Evolutionary conservation across 2,113 vertebrate genomes (phyloP).

Genomic region (Martes martes): DNA sequence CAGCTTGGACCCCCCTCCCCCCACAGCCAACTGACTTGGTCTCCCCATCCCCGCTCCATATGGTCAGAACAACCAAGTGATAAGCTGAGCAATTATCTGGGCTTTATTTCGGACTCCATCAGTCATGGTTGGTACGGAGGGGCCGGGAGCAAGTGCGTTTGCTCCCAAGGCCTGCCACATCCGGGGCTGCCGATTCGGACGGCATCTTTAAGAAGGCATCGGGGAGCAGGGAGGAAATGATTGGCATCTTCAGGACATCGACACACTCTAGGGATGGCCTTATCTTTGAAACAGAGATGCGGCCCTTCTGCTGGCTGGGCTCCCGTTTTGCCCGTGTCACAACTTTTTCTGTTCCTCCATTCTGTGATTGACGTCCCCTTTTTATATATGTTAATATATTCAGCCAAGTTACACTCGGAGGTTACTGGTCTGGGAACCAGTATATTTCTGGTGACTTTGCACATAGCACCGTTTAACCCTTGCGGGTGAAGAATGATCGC

Average conservation of each 20-base stretch:
- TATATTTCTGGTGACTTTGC: slow-evolving; percentile 38
- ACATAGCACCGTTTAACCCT: slow-evolving; percentile 45
- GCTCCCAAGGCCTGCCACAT: background rate
- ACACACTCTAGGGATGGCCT: background rate
- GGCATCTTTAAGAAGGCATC: background rate
- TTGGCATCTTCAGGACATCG: background rate
- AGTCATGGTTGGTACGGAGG: background rate
- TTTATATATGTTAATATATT: slow-evolving; percentile 63
- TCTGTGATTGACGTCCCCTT: slow-evolving; percentile 42
- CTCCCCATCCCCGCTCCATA: background rate
- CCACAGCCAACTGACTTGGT: background rate
- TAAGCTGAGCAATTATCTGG: background rate
- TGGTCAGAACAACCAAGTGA: background rate
- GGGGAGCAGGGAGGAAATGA: background rate
- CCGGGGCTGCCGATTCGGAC: background rate
- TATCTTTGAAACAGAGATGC: slow-evolving; percentile 41
- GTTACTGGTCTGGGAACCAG: background rate
- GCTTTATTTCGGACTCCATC: background rate
- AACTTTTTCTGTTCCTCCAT: background rate
- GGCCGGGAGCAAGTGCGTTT: background rate
- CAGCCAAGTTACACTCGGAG: slow-evolving; percentile 32
- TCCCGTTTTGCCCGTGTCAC: background rate
- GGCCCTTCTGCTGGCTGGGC: background rate
- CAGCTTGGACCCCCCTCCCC: background rate
- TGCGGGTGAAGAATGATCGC: background rate